Base-by-base conservation (phyloP, 1,140 invertebrate genomes). In the Dreissena rostriformis region DNA sequence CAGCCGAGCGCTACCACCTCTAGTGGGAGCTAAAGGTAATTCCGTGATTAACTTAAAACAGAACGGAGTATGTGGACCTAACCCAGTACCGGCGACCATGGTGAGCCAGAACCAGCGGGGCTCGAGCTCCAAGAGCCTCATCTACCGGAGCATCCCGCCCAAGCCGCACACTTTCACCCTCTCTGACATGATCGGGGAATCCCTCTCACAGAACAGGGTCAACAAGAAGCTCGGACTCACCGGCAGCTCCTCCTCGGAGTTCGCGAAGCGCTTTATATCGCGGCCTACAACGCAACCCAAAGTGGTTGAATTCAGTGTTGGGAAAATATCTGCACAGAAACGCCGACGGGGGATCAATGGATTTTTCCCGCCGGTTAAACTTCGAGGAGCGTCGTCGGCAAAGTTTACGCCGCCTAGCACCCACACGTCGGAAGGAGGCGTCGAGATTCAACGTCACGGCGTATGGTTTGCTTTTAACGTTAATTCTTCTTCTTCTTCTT, bases 111-210 rank as follows among this genome's bases (percentile, higher is more conserved):
- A 74, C 29, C 49, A 28, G 14, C 49, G 63, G n/a, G 68, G 61
- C 39, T 26, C 80, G 11, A 63, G 63, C 49, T 82, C 77, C 2
- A 85, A 86, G 26, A 71, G 68, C 52, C 24, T 79, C n/a, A 88
- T 87, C 19, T 90, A 88, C 76, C 65, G 86, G 8, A 88, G 87
- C 73, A 87, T 90, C 8, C 87, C 88, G 15, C 87, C 88, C 7
- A 81, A 87, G 24, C 88, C 87, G 28, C 85, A 81, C 22, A 81
- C 78, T 67, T 88, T 85, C 77, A 88, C 84, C 8, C 81, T 90
- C 24, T 85, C 87, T 19, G 88, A 90, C 65, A 76, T 63, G 61
- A 17, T 75, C 14, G 83, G 63, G 29, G 26, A 73, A 1, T 51
- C 61, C n/a, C 49, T 76, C 24, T 24, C 29, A 8, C 53, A 73